These are phyloP conservation scores for Neomonachus schauinslandi DNA, from an alignment of 2,113 vertebrate genomes.

Conservation along the genomic window DNA sequence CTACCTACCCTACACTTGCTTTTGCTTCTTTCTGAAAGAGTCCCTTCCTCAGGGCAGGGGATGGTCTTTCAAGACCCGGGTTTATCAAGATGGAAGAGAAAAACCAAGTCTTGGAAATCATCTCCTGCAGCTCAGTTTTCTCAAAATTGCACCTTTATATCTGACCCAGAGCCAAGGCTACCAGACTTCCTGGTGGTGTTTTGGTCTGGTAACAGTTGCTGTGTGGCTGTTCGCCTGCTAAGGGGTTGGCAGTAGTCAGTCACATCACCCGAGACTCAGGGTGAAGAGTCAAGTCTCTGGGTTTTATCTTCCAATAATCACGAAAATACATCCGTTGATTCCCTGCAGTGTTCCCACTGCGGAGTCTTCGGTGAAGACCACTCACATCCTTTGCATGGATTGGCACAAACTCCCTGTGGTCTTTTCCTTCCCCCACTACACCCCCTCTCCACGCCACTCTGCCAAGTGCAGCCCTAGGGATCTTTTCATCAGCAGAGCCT, in stretches of 20 bases:
- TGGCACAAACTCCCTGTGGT: background rate
- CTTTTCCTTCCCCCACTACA: background rate
- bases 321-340: rapidly evolving
- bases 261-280: rapidly evolving
- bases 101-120: background rate
- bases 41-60: background rate
- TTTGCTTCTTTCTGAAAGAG: background rate
- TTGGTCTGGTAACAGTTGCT: background rate
- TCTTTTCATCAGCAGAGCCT: background rate
- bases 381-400: background rate
- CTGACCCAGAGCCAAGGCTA: background rate
- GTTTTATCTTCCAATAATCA: background rate
- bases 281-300: background rate
- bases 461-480: no score
- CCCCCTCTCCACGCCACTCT: background rate
- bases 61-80: background rate
- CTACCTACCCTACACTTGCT: background rate
- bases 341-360: background rate
- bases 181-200: background rate
- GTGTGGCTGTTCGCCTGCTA: background rate
- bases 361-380: background rate
- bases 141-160: background rate
- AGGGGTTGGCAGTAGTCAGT: background rate
- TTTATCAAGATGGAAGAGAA: background rate
- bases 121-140: background rate